phyloP scores from a whole-genome alignment of 2,888 invertebrate species.

The Rhaphigaster nebulosa region DNA sequence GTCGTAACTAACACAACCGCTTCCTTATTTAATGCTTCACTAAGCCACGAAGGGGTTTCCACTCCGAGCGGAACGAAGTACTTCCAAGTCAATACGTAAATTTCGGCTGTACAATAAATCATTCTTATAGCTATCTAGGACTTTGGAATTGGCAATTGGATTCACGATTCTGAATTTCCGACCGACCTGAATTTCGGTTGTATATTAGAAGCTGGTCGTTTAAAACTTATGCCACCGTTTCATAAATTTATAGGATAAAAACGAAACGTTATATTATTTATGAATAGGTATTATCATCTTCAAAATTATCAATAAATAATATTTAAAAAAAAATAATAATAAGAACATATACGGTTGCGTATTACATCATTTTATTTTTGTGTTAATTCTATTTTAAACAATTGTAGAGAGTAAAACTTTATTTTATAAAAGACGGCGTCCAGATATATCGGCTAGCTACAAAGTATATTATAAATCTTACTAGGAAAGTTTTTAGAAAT shows the following conservation, averaged over 20 bases:
- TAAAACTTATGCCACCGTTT: neutral
- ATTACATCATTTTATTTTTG: too few relatives aligned
- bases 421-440: too few relatives aligned
- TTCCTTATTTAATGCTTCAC: conserved; percentile 13
- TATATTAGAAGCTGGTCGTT: neutral
- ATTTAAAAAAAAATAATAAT: too few relatives aligned
- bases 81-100: neutral
- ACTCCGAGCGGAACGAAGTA: neutral
- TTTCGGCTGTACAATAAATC: neutral
- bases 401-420: too few relatives aligned
- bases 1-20: neutral
- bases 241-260: neutral
- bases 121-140: neutral
- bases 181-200: neutral
- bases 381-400: too few relatives aligned
- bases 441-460: too few relatives aligned
- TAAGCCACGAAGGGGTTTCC: neutral
- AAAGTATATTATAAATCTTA: too few relatives aligned
- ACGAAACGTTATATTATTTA: neutral
- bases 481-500: too few relatives aligned
- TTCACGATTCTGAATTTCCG: neutral
- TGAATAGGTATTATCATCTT: too few relatives aligned
- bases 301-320: too few relatives aligned
- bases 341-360: too few relatives aligned
- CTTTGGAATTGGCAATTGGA: neutral